Conservation (phyloP, 2,113 vertebrate species). For the Aphyosemion australe region DNA sequence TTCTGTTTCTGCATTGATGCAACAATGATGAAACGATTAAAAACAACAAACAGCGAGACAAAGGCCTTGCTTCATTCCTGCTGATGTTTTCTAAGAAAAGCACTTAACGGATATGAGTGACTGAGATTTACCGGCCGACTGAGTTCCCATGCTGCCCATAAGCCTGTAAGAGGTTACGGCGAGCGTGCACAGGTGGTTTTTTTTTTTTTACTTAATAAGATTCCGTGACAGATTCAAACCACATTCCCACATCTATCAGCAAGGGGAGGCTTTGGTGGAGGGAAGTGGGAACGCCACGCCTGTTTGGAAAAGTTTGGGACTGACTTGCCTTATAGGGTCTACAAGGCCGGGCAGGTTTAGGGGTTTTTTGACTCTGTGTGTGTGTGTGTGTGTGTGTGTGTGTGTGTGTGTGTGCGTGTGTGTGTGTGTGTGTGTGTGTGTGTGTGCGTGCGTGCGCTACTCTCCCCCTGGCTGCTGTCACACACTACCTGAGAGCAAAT, state of each 20-base stretch:
- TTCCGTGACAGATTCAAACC: slow-evolving; percentile 37
- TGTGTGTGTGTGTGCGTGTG: slow-evolving; percentile 7
- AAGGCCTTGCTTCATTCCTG: background rate
- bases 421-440: slow-evolving; percentile 3
- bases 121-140: background rate
- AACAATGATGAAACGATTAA: background rate
- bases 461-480: slow-evolving; percentile 13
- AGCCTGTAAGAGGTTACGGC: background rate
- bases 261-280: slow-evolving; percentile 28
- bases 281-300: slow-evolving; percentile 46
- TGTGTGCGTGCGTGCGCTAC: slow-evolving; percentile 10
- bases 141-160: background rate
- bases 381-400: slow-evolving; percentile 10
- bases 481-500: slow-evolving; percentile 15
- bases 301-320: slow-evolving; percentile 48
- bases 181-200: slow-evolving; percentile 29
- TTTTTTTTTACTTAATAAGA: slow-evolving; percentile 4
- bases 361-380: slow-evolving; percentile 43
- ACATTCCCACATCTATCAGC: slow-evolving; percentile 52
- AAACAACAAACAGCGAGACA: background rate
- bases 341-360: slow-evolving; percentile 72
- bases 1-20: background rate
- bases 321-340: slow-evolving; percentile 43
- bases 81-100: background rate
- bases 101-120: background rate